Evolutionary conservation across 1,140 invertebrate genomes (phyloP).

Genomic region (Bombus superbus): DNA sequence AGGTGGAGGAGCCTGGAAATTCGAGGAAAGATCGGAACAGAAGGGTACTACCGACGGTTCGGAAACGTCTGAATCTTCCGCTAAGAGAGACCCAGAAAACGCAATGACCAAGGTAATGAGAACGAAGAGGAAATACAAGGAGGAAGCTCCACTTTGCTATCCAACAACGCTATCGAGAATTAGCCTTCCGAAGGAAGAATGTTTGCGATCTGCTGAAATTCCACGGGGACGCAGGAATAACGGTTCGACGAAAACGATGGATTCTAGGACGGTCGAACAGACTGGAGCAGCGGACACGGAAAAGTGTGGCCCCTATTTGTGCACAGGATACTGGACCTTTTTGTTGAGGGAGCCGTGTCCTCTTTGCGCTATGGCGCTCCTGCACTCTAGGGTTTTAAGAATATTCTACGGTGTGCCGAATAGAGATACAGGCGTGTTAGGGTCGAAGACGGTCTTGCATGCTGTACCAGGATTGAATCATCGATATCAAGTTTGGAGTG

Average conservation of each 20-base stretch:
- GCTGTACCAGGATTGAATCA: constrained; percentile 93
- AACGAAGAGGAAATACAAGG: constrained; percentile 71
- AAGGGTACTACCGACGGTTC: background rate
- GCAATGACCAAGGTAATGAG: constrained; percentile 19
- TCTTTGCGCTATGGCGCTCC: constrained; percentile 97
- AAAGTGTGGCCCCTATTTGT: constrained; percentile 89
- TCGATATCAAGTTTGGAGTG: constrained; percentile 91
- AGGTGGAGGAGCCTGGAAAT: constrained; percentile 89
- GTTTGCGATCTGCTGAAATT: constrained; percentile 1
- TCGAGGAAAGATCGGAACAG: constrained; percentile 22
- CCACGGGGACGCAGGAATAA: constrained; percentile 45
- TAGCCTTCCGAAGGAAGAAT: constrained; percentile 50
- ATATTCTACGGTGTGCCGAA: constrained; percentile 90
- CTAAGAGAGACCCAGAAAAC: background rate
- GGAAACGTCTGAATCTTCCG: too few relatives aligned
- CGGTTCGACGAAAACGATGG: background rate
- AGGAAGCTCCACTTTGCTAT: constrained; percentile 71
- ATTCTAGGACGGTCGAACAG: background rate
- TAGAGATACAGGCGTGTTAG: constrained; percentile 86
- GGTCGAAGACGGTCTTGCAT: constrained; percentile 89
- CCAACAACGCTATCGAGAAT: constrained; percentile 67
- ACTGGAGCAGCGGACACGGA: background rate
- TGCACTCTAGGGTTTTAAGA: constrained; percentile 92
- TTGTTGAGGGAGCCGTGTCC: constrained; percentile 93
- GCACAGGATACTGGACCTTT: constrained; percentile 95